phyloP scores from a whole-genome alignment of 2,113 vertebrate species.

The Tachysurus vachellii region DNA sequence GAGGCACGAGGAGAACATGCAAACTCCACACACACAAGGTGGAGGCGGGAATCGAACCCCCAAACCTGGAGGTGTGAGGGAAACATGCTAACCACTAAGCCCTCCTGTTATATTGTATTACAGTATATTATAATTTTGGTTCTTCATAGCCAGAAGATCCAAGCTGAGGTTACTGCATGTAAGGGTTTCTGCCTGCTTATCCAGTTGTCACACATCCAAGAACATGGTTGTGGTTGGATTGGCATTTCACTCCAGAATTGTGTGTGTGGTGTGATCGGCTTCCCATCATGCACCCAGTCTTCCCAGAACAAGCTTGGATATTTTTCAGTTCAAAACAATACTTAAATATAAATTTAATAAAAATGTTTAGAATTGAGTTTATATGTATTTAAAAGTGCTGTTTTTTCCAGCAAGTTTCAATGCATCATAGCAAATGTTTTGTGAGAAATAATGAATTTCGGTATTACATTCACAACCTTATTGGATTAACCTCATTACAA shows the following conservation, averaged over 20 bases:
- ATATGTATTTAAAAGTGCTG: neutral
- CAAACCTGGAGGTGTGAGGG: no score
- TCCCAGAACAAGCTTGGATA: no score
- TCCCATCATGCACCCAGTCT: neutral
- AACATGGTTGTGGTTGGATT: neutral
- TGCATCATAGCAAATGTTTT: neutral
- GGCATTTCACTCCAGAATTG: neutral
- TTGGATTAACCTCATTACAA: neutral
- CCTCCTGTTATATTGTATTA: neutral
- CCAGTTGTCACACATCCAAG: neutral
- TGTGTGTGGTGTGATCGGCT: neutral
- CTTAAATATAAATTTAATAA: neutral
- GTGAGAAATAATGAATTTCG: neutral
- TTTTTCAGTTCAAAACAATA: neutral
- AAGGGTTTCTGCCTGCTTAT: neutral
- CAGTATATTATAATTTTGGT: neutral
- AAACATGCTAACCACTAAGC: no score
- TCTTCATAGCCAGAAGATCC: neutral
- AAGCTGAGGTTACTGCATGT: neutral
- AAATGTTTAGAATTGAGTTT: neutral
- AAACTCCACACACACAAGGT: no score
- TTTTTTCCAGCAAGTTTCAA: neutral
- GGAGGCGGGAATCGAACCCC: no score
- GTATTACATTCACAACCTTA: constrained; percentile 3
- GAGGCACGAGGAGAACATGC: no score